phyloP scores from a whole-genome alignment of 1,140 invertebrate species.

The Cydia fagiglandana region DNA sequence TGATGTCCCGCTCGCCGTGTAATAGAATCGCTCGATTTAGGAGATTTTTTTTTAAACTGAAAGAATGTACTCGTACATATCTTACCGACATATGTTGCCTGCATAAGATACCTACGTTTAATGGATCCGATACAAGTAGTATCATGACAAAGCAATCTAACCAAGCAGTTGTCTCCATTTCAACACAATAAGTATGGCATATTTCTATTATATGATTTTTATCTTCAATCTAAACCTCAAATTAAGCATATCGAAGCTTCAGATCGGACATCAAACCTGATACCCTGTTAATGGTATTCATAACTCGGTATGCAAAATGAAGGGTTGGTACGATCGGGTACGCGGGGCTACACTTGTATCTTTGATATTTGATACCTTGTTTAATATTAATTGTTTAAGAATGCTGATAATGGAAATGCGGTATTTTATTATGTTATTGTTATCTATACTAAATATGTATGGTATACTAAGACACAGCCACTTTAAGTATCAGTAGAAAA shows the following conservation, averaged over 20 bases:
- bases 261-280: neutral
- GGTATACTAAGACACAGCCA: too few relatives aligned
- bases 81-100: too few relatives aligned
- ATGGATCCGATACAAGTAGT: too few relatives aligned
- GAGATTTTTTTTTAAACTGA: too few relatives aligned
- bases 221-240: constrained; percentile 17
- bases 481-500: too few relatives aligned
- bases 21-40: too few relatives aligned
- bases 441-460: neutral
- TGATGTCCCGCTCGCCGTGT: too few relatives aligned
- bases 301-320: constrained; percentile 13
- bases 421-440: neutral
- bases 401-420: neutral
- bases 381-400: constrained; percentile 14
- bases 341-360: neutral
- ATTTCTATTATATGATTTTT: neutral
- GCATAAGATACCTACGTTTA: too few relatives aligned
- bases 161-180: neutral
- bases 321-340: neutral
- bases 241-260: neutral
- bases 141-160: neutral
- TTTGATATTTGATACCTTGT: neutral
- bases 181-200: constrained; percentile 8
- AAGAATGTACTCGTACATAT: too few relatives aligned
- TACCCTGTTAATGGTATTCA: constrained; percentile 12